phyloP scores from a whole-genome alignment of 2,113 vertebrate species.

The Pavo muticus region DNA sequence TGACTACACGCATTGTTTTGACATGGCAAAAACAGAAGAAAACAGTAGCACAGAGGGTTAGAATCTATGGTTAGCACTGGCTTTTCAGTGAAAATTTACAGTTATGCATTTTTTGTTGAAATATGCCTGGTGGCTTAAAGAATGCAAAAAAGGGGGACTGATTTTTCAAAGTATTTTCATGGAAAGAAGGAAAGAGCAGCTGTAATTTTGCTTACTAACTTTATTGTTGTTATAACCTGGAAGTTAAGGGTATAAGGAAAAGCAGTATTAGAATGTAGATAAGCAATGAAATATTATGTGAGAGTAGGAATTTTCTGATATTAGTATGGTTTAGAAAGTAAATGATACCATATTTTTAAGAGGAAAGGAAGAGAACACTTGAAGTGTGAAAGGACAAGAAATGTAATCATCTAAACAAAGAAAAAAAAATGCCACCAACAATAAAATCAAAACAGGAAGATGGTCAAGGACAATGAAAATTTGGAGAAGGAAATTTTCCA shows the following conservation, averaged over 20 bases:
- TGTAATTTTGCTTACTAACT: background rate
- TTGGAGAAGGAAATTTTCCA: slow-evolving; percentile 12
- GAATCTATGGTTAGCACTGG: background rate
- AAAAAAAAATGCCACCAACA: background rate
- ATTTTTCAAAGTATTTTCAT: background rate
- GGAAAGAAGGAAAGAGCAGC: background rate
- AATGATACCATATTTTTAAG: background rate
- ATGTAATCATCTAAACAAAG: background rate
- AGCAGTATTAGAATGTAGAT: background rate
- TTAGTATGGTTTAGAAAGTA: background rate
- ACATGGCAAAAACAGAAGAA: background rate
- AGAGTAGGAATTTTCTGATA: background rate
- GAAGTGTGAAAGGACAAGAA: background rate
- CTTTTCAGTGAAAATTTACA: background rate
- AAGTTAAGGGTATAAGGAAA: background rate
- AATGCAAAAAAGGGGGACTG: background rate
- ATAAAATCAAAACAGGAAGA: background rate
- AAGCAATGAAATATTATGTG: background rate
- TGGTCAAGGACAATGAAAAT: slow-evolving; percentile 21
- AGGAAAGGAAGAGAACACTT: background rate
- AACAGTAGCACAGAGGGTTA: background rate
- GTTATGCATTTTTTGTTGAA: background rate
- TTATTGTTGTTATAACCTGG: background rate
- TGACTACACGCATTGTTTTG: slow-evolving; percentile 21
- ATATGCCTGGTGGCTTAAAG: background rate